Evolutionary conservation across 2,113 vertebrate species (phyloP).

Genomic region (Atlantisia rogersi): DNA sequence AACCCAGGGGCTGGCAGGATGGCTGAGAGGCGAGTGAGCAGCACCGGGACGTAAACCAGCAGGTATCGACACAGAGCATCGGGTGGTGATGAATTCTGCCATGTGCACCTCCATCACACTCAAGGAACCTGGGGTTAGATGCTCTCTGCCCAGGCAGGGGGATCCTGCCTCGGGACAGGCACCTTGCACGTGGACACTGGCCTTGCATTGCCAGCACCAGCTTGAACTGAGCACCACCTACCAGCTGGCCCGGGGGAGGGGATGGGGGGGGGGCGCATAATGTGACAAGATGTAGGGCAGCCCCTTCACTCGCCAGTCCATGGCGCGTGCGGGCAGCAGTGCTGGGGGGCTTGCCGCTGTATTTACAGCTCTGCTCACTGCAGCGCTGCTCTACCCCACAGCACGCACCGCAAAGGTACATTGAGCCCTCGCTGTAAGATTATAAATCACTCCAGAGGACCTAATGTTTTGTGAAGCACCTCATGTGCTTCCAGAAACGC

Average conservation of each 20-base stretch:
- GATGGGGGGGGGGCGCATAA: no score
- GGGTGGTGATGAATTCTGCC: background rate
- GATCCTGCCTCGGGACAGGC: background rate
- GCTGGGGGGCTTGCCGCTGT: background rate
- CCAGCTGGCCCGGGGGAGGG: background rate
- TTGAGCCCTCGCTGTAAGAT: background rate
- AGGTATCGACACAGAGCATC: rapidly evolving
- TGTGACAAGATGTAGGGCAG: rapidly evolving
- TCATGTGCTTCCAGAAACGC: background rate
- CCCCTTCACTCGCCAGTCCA: background rate
- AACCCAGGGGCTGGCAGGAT: background rate
- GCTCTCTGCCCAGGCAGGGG: rapidly evolving
- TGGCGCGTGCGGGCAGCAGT: background rate
- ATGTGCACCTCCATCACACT: no score
- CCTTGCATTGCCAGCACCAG: background rate
- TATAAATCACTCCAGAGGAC: background rate
- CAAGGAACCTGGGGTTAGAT: rapidly evolving
- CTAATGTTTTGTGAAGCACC: background rate
- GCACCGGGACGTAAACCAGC: background rate
- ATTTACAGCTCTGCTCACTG: background rate
- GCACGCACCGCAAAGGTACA: background rate
- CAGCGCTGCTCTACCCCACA: background rate
- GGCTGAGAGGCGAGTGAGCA: rapidly evolving
- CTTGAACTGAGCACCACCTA: rapidly evolving
- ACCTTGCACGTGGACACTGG: rapidly evolving